Conservation (phyloP, 2,888 invertebrate genomes). For the Platycheirus rosarum region DNA sequence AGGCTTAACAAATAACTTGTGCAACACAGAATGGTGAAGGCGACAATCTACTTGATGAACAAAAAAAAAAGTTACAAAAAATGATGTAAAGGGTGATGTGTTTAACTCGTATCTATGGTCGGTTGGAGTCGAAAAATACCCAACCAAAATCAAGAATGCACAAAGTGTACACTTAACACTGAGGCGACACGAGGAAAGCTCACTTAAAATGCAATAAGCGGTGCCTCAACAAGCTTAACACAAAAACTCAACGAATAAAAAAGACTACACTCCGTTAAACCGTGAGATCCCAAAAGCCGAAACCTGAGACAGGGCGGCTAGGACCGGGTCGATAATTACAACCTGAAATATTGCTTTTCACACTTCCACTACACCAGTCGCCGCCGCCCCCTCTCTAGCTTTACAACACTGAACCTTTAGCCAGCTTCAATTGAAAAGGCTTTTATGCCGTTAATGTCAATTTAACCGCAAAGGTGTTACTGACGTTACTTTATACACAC, state of each 20-base stretch:
- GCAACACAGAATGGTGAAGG: conserved; percentile 1
- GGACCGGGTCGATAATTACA: conserved; percentile 65
- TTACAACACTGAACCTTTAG: conserved; percentile 4
- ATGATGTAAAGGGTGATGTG: conserved; percentile 14
- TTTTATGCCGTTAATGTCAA: conserved; percentile 68
- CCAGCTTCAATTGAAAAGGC: conserved; percentile 52
- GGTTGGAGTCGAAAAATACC: conserved; percentile 17
- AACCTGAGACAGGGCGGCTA: conserved; percentile 41
- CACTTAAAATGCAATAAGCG: conserved; percentile 71
- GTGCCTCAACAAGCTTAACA: conserved; percentile 28
- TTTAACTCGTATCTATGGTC: conserved; percentile 9
- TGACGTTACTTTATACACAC: conserved; percentile 43
- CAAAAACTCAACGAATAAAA: conserved; percentile 1
- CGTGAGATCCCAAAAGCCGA: conserved; percentile 26
- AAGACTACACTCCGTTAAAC: conserved; percentile 27
- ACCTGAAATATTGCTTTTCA: conserved; percentile 74
- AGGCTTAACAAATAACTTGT: conserved; percentile 59
- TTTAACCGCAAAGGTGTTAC: conserved; percentile 71
- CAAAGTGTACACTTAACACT: conserved; percentile 54
- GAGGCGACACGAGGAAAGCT: conserved; percentile 39
- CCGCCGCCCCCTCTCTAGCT: background rate
- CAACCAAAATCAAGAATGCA: conserved; percentile 56
- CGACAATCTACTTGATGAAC: conserved; percentile 25
- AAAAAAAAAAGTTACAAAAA: background rate
- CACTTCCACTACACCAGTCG: conserved; percentile 42